A percentile compares a stretch with the other conserved stretches of the same genome.
phyloP scores from a whole-genome alignment of 1,140 invertebrate species.

The Contarinia nasturtii region DNA sequence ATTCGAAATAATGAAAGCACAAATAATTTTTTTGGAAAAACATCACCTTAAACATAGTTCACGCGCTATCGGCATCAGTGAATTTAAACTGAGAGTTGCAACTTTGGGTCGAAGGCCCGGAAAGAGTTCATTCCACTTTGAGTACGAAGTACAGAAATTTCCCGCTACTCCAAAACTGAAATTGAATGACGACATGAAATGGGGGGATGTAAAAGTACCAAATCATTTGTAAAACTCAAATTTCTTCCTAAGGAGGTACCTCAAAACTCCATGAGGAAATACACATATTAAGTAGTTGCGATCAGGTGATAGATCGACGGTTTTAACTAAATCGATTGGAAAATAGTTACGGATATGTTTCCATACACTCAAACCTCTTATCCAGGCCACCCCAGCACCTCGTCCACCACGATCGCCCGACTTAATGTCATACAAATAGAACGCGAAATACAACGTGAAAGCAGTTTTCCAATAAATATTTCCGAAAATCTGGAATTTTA shows the following conservation, averaged over 20 bases:
- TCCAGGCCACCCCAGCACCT: constrained; percentile 21
- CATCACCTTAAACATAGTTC: constrained; percentile 46
- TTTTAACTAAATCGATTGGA: constrained; percentile 66
- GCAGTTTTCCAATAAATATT: no score
- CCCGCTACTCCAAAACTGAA: constrained; percentile 48
- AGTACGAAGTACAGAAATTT: constrained; percentile 59
- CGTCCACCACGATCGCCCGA: no score
- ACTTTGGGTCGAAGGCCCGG: constrained; percentile 55
- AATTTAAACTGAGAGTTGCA: constrained; percentile 62
- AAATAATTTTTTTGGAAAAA: no score
- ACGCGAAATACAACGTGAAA: no score
- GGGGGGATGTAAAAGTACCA: no score
- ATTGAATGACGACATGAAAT: no score
- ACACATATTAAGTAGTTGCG: constrained; percentile 72
- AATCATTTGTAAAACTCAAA: no score
- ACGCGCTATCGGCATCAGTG: constrained; percentile 61
- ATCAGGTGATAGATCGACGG: constrained; percentile 52
- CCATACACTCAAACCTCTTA: constrained; percentile 49
- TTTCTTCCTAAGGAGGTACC: no score
- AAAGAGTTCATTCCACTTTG: constrained; percentile 50
- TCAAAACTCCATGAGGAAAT: constrained; percentile 79
- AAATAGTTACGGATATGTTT: constrained; percentile 62
- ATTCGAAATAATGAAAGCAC: no score
- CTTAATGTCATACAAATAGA: no score
- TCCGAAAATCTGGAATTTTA: no score